Evolutionary conservation across 92 coral and sea anemone species (phyloP), one percentile per base, ranked within the genome.

Genomic region (Metridium senile): DNA sequence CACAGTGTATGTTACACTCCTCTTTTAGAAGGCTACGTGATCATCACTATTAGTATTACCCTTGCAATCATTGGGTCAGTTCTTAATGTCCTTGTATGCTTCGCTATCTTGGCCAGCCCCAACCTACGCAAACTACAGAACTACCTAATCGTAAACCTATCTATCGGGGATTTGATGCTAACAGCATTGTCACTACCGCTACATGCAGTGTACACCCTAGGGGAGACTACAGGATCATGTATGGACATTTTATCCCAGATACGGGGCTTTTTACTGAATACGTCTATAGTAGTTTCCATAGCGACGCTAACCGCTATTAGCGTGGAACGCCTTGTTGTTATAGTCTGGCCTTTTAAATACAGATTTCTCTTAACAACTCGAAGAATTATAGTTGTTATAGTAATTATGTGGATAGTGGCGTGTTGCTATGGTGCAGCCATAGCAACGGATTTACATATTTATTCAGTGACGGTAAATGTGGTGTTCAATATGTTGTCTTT

Each of bases 261-360:
- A 25, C 53, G 56, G 25, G 74, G 74, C 19, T 69, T 69, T 51
- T 21, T 26, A 47, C 29, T 69, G 29, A 69, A 69, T 21, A 43
- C 56, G 1, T 69, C 74, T 7, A 26, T 69, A 28, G 57, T 69
- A 4, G 74, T 69, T 4, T 69, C 74, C 56, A 21, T 69, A 23
- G 33, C 56, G 17, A 69, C 74, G 31, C 33, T 69, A 25, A 25
- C 56, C 13, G 74, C 74, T 1, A 69, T 69, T 11, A 69, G 74
- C 74, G 56, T 69, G 13, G 74, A 69, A 43, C 58, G 74, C 58
- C 74, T 69, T 23, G 61, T 43, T 19, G 74, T 69, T 21, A 69
- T 69, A 1, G 74, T 69, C 53, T 69, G 58, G 57, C 74, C 74
- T 21, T 22, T 69, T 6, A 69, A 46, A 45, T 69, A 69, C 57